These are phyloP conservation scores for Ivindomyrus marchei DNA, from an alignment of 2,113 vertebrate genomes.

Conservation along the genomic window DNA sequence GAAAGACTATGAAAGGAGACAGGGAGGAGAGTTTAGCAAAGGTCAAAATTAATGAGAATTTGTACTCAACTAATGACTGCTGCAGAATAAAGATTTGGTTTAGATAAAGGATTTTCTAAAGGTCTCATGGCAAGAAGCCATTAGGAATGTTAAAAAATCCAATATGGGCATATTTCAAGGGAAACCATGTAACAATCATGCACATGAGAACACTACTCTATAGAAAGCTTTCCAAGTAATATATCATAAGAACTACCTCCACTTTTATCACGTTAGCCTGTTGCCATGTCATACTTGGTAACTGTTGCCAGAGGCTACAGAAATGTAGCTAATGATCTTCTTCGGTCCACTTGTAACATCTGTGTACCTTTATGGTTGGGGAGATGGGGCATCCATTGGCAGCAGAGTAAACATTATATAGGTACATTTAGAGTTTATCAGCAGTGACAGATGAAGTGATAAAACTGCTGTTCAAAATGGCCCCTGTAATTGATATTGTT, in stretches of 20 bases:
- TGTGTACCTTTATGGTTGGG: constrained; percentile 3
- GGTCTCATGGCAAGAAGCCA: not conserved
- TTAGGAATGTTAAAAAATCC: not conserved
- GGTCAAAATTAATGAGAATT: constrained; percentile 13
- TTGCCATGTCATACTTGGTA: not conserved
- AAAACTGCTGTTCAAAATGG: constrained; percentile 38
- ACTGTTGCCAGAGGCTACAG: not conserved
- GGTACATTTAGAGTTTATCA: constrained; percentile 16
- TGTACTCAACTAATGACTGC: not conserved
- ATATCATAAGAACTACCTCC: not conserved
- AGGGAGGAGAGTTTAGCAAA: not conserved
- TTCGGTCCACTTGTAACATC: not conserved
- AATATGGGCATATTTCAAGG: not conserved
- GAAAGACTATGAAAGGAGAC: not conserved
- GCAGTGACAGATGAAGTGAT: constrained; percentile 21
- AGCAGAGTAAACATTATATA: not conserved
- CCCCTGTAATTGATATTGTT: constrained; percentile 28
- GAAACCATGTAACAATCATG: not conserved
- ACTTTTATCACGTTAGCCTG: not conserved
- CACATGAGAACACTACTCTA: not conserved
- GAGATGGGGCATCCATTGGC: not conserved
- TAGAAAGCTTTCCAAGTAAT: not conserved
- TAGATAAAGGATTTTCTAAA: no score
- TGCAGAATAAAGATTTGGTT: not conserved
- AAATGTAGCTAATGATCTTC: not conserved